phyloP scores from a whole-genome alignment of 2,888 invertebrate genomes.

The Trichopria drosophilae region DNA sequence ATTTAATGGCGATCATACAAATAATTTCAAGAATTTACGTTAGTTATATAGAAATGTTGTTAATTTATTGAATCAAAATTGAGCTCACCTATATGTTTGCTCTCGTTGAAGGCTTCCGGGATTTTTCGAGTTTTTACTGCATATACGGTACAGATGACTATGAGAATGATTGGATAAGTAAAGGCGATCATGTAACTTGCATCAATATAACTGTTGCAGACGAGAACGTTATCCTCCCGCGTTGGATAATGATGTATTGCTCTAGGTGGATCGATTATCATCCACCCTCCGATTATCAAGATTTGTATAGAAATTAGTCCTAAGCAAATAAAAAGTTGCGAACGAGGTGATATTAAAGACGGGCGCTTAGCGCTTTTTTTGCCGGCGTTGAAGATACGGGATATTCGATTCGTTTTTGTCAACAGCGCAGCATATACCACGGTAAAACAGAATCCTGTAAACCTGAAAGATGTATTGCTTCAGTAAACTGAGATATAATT shows the following conservation, averaged over 20 bases:
- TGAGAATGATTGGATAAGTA: slow-evolving; percentile 87
- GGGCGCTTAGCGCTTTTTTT: slow-evolving; percentile 93
- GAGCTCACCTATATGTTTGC: slow-evolving; percentile 87
- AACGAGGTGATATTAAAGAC: slow-evolving; percentile 88
- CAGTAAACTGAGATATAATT: no score
- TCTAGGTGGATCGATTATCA: slow-evolving; percentile 84
- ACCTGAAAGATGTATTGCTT: slow-evolving; percentile 68
- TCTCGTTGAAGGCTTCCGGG: slow-evolving; percentile 98
- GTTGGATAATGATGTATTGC: slow-evolving; percentile 91
- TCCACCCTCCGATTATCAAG: slow-evolving; percentile 88
- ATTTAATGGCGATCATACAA: no score
- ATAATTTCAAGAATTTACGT: no score
- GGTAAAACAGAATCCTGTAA: slow-evolving; percentile 92
- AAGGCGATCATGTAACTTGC: slow-evolving; percentile 94
- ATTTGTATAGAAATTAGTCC: slow-evolving; percentile 87
- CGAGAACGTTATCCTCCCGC: slow-evolving; percentile 87
- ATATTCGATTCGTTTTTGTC: slow-evolving; percentile 96
- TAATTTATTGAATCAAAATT: no score
- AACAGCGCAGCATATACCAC: slow-evolving; percentile 95
- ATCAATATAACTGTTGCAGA: slow-evolving; percentile 89
- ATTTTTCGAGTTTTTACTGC: slow-evolving; percentile 94
- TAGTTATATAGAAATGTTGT: no score
- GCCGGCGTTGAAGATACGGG: slow-evolving; percentile 95
- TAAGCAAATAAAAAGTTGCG: slow-evolving; percentile 87
- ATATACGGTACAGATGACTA: slow-evolving; percentile 92